Base-by-base conservation (phyloP, 2,797 vertebrate genomes). In the Sandelia bainsii region DNA sequence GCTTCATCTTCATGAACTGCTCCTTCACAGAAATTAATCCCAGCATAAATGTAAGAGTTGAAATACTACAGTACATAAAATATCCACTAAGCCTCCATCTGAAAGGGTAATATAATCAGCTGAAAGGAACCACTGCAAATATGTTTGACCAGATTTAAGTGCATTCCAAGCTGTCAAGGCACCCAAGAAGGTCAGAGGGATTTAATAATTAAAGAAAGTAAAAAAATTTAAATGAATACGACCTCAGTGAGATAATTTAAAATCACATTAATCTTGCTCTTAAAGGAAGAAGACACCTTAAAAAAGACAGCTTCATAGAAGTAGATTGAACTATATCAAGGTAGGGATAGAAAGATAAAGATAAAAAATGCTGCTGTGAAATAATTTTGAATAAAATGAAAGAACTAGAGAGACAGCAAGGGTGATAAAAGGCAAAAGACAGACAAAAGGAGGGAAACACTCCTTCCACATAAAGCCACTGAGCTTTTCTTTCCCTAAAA, bases 381-480 rank as follows among this genome's bases (percentile, higher is more conserved):
- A 59, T n/a, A 69, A 79, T 57, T 51, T 40, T 40, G 50, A 60
- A 8, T 22, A 20, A 67, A 82, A 52, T 49, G 0, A 64, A 58
- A 67, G 23, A 71, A 48, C 4, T 2, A 5, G 20, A 61, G 56
- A 72, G 40, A 59, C 10, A 25, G 27, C 32, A n/a, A 49, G 20
- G 12, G 14, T 64, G 12, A 77, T 72, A 48, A 72, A 80, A 57
- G 52, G 14, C 34, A 70, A 62, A 29, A 68, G 23, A 61, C 10
- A 44, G 19, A 52, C 17, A 58, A 70, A 50, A 62, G 51, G 59
- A 64, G 71, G 42, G 60, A 63, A 79, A 88, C 82, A 91, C 91
- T 92, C 88, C 52, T 90, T 91, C 87, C 85, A 86, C 70, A 85
- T 85, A 80, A 88, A 88, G 74, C 61, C 25, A 52, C 81, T 49